Evolutionary conservation across 2,113 vertebrate genomes (phyloP), one percentile per base, ranked within the genome.

Genomic region (Rhabdornis inornatus): DNA sequence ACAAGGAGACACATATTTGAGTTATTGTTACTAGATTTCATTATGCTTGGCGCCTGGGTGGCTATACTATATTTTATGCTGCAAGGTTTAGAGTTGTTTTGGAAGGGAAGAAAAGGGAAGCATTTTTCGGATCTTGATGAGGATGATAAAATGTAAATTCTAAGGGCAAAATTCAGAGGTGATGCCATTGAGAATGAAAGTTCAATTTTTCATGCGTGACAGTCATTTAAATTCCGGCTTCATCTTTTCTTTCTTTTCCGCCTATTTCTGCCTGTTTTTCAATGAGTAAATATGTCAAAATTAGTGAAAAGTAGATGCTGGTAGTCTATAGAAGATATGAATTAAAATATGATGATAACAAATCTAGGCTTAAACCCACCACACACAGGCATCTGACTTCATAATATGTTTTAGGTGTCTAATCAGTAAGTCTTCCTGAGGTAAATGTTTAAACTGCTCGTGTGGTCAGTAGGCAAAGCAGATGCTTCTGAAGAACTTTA

Each of bases 21-120:
- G 83, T 96, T 97, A 96, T 95, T 96, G 92, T 96, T 94, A 65
- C 92, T 96, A 89, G 88, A 92, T 96, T 97, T 95, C 95, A 96
- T 97, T 96, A 95, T 92, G 37, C 92, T 81, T 95, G 92, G 92
- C 94, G 95, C 94, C 93, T 92, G 83, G 88, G 93, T 96, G 93
- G 83, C 92, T 94, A 17, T 93, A 76, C 94, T 92, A 72, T 96
- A 95, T 97, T 96, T 96, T 93, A 96, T 95, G 30, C 77, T 95
- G 80, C 80, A 96, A 93, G 65, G 76, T 83, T 95, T 95, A 94
- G 92, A 82, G 65, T 92, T 93, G 76, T 95, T 96, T 95, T 78
- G 76, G 75, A 84, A 90, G 39, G 65, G 25, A 89, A 72, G 53
- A 78, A 31, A 92, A 80, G 49, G 21, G 23, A 75, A 92, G 7